Evolutionary conservation across 2,797 vertebrate genomes (phyloP), one percentile per base, ranked within the genome.

Genomic region (Arnoldichthys spilopterus): DNA sequence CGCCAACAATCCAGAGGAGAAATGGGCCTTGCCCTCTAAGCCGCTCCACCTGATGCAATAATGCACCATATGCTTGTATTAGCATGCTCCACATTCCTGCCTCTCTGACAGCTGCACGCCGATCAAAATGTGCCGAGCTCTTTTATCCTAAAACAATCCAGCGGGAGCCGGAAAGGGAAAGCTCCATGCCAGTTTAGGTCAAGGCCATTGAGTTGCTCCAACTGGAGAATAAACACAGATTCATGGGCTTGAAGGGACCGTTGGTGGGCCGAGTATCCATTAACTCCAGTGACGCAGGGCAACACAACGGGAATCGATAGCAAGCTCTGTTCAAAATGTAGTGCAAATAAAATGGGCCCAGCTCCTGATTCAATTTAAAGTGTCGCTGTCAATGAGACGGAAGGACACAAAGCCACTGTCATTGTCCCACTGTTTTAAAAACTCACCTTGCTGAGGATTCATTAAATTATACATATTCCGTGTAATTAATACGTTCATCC

Each of bases 301-400:
- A 86, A 88, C 86, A 80, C 86, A 86, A 87, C 83, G 71, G 81
- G 78, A 89, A 92, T 91, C 89, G 84, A 92, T 92, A 91, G 78
- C 78, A 78, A 85, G 66, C 88, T 85, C 87, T 87, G 86, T 81
- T 86, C 79, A 71, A 84, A 88, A 87, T 78, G 72, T 81, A 51
- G 62, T 63, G 74, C 75, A 84, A 86, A 87, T 85, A 83, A 85
- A 85, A 84, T 63, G 64, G 79, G 51, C 64, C 43, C 74, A 72
- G 81, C 83, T 76, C 68, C 76, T 81, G 83, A 83, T 86, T 85
- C 83, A 82, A 86, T 86, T 82, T 80, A 84, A 73, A 85, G 73
- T 53, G 78, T 58, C 45, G 78, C 82, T 79, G 82, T 84, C 85
- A 79, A 83, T 83, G 79, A 82, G 82, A 83, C 30, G 67, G 82